Evolutionary conservation across 1,140 invertebrate genomes (phyloP), one percentile per base, ranked within the genome.

Genomic region (Drosophila neocordata): DNA sequence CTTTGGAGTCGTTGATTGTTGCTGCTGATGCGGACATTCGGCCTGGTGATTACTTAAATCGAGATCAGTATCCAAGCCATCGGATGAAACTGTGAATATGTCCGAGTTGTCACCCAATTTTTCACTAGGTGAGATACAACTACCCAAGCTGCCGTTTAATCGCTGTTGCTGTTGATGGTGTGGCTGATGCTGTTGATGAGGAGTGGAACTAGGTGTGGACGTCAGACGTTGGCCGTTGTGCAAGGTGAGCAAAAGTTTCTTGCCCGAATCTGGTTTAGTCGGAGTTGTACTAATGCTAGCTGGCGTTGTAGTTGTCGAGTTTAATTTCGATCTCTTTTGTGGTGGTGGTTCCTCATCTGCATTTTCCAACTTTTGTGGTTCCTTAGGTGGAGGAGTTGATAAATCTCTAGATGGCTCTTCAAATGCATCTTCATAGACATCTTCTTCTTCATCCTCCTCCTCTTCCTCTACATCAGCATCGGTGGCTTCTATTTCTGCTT

Each of bases 51-150:
- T 91, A 53, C 90, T 91, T n/a, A 91, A 34, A 72, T 91, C 90
- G 44, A 91, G 55, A 73, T 92, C 90, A 0, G 90, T 91, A 12
- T 91, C 90, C 37, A 91, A 38, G 0, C 90, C 90, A 74, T 91
- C 90, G 0, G 90, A 91, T 0, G 90, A 91, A 0, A 91, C 90
- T 0, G 90, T 91, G 18, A 91, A 91, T 27, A 91, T 91, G 57
- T 91, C 90, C 0, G 90, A 91, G 61, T 90, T 90, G 18, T 91
- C 90, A 1, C 89, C 89, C 8, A 90, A 48, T 11, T 91, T 91
- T 41, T 91, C 90, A 44, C 85, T 91, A 0, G 90, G 84, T 31
- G 90, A 90, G 9, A 91, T 85, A 48, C 90, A 91, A 31, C 89
- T 91, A 3, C 83, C 89, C 7, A 91, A 41, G 15, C 89, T 91